Evolutionary conservation across 2,797 vertebrate genomes (phyloP).

Genomic region (Pantherophis vulpinus): DNA sequence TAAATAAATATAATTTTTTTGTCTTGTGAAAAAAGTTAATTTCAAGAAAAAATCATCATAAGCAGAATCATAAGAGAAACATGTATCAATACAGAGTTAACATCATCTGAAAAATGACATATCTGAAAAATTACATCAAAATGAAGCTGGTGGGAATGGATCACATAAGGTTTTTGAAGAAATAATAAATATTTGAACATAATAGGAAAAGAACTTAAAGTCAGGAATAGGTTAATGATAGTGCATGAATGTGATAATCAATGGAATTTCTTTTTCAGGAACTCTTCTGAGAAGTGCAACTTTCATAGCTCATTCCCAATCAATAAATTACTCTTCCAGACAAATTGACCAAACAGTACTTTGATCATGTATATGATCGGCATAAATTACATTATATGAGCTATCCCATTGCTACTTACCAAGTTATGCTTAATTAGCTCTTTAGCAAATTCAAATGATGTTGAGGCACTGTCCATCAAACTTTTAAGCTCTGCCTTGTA

Average conservation of each 20-base stretch:
- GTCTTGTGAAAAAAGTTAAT: background rate
- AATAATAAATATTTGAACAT: background rate
- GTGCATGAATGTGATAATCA: background rate
- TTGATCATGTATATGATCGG: background rate
- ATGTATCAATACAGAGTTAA: background rate
- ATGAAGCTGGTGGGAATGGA: background rate
- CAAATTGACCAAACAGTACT: background rate
- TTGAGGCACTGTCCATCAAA: slow-evolving; percentile 88
- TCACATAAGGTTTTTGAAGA: background rate
- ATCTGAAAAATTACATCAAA: background rate
- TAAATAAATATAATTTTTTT: background rate
- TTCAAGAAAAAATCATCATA: background rate
- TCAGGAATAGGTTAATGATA: background rate
- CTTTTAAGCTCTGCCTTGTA: slow-evolving; percentile 91
- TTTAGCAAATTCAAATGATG: slow-evolving; percentile 95
- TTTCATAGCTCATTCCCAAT: background rate
- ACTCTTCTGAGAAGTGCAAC: background rate
- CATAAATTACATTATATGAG: background rate
- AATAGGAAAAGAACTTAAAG: background rate
- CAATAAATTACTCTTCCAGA: background rate
- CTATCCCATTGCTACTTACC: slow-evolving; percentile 72
- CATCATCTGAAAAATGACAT: background rate
- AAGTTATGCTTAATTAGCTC: slow-evolving; percentile 97
- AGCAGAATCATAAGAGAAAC: background rate
- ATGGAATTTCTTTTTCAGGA: slow-evolving; percentile 14